These are phyloP conservation scores for Atta texana DNA, from an alignment of 1,140 invertebrate species.

Conservation along the genomic window DNA sequence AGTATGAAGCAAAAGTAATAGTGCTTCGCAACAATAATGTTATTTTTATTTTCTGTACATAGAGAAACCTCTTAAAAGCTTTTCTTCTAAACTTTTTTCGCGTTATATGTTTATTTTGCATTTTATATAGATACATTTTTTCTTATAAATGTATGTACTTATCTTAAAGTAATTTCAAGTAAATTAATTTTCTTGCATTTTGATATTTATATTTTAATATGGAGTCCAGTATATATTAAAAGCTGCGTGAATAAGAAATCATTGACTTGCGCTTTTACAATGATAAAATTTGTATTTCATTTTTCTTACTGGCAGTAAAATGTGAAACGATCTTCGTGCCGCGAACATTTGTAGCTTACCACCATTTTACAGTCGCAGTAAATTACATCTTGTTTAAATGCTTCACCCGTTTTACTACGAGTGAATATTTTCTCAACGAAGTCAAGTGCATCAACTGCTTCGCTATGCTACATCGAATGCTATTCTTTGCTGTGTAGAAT, in stretches of 20 bases:
- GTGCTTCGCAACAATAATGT: not conserved
- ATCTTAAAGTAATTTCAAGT: not conserved
- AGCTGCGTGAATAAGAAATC: not conserved
- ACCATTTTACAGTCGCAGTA: slow-evolving; percentile 1
- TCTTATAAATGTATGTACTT: not conserved
- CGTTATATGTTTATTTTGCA: not conserved
- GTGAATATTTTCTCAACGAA: slow-evolving; percentile 19
- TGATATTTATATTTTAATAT: not conserved
- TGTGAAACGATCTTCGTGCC: not conserved
- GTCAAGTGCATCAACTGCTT: not conserved
- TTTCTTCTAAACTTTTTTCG: not conserved
- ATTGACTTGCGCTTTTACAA: not conserved
- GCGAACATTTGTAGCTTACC: slow-evolving; percentile 10
- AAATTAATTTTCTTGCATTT: not conserved
- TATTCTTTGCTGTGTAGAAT: not conserved
- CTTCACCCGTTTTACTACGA: slow-evolving; percentile 1
- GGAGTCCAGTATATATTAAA: not conserved
- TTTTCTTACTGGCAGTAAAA: slow-evolving; percentile 3
- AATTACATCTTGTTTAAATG: slow-evolving; percentile 3
- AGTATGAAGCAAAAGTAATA: slow-evolving; percentile 5
- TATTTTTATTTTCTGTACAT: not conserved
- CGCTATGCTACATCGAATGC: not conserved
- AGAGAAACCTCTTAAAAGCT: not conserved
- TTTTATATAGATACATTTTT: not conserved
- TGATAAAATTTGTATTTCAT: slow-evolving; percentile 9